Evolutionary conservation across 2,888 invertebrate genomes (phyloP).

Genomic region (Dryocosmus kuriphilus): DNA sequence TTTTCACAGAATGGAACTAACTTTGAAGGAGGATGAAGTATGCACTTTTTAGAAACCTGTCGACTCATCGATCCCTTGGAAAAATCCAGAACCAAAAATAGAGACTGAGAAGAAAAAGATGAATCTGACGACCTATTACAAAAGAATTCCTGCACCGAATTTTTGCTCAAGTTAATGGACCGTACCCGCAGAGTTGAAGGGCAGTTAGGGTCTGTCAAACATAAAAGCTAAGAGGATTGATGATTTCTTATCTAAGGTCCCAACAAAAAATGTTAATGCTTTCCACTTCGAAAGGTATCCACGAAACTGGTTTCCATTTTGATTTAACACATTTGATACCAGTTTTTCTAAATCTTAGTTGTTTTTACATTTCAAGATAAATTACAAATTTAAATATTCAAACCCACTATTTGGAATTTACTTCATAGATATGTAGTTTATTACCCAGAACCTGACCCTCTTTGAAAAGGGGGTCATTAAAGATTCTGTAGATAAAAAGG

Average conservation of each 20-base stretch:
- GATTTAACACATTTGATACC: too few relatives aligned
- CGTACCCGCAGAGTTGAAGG: conserved; percentile 15
- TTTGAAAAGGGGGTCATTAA: background rate
- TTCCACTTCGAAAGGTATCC: too few relatives aligned
- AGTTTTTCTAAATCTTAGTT: too few relatives aligned
- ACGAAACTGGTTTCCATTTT: too few relatives aligned
- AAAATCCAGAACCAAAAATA: conserved; percentile 8
- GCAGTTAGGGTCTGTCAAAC: background rate
- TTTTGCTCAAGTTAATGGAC: background rate
- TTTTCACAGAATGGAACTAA: background rate
- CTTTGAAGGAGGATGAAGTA: background rate
- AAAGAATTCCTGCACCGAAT: conserved; percentile 17
- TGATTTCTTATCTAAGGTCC: conserved; percentile 20
- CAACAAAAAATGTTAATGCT: background rate
- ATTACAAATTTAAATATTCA: too few relatives aligned
- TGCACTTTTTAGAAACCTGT: conserved; percentile 18
- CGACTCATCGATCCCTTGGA: background rate
- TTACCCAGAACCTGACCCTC: background rate
- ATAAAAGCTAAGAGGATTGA: conserved; percentile 24
- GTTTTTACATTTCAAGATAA: too few relatives aligned
- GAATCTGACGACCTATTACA: conserved; percentile 9
- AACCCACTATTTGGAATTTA: background rate
- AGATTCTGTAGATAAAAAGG: background rate
- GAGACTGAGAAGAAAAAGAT: conserved; percentile 1
- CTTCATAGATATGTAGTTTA: background rate